Conservation (phyloP, 2,797 vertebrate genomes). For the Molothrus ater region DNA sequence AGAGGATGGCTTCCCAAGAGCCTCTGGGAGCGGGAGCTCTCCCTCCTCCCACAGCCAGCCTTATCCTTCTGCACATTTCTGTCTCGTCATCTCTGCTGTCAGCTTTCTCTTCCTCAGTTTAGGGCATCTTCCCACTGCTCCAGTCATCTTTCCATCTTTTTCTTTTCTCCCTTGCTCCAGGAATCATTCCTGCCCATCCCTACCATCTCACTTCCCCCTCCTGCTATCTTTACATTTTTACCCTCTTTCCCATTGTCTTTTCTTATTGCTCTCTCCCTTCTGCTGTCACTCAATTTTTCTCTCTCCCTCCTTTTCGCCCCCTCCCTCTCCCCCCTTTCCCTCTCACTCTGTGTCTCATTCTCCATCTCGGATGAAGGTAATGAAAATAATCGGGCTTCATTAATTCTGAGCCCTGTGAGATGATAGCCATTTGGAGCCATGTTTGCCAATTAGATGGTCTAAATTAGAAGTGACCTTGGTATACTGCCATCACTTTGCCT, state of each 20-base stretch:
- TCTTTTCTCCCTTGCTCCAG: not conserved
- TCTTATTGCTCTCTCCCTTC: slow-evolving; percentile 40
- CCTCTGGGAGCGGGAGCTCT: slow-evolving; percentile 19
- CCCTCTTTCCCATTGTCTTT: slow-evolving; percentile 41
- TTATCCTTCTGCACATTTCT: slow-evolving; percentile 29
- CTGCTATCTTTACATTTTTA: not conserved
- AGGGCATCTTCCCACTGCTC: slow-evolving; percentile 19
- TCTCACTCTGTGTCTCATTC: slow-evolving; percentile 82
- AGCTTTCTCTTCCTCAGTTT: not conserved
- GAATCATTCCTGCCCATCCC: not conserved
- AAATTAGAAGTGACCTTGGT: slow-evolving; percentile 99
- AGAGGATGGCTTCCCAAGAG: slow-evolving; percentile 4
- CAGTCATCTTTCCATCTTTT: not conserved
- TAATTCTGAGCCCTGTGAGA: slow-evolving; percentile 94
- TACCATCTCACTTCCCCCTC: not conserved
- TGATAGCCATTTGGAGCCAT: slow-evolving; percentile 97
- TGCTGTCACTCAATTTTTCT: slow-evolving; percentile 63
- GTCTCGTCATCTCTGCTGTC: not conserved
- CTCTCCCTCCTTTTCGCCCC: slow-evolving; percentile 42
- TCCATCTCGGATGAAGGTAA: slow-evolving; percentile 90
- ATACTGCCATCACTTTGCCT: slow-evolving; percentile 86
- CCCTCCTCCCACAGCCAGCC: slow-evolving; percentile 37
- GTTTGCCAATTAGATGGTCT: slow-evolving; percentile 98
- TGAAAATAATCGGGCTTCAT: slow-evolving; percentile 99
- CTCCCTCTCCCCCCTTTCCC: slow-evolving; percentile 57